Base-by-base conservation (phyloP, 2,888 invertebrate genomes). In the Cephalotes varians region DNA sequence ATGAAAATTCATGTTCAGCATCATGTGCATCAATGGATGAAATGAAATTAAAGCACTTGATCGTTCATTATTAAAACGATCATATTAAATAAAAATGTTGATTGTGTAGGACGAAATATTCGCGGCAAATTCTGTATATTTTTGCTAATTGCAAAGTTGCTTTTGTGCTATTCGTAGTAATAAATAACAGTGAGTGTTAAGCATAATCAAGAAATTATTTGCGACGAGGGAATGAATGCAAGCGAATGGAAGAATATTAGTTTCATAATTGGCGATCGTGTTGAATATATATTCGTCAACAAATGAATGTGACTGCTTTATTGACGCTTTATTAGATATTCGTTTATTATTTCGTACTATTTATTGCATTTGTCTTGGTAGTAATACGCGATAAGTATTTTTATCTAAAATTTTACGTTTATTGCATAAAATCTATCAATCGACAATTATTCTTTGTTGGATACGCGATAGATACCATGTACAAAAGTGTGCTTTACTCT, bases 401-500 rank as follows among this genome's bases (percentile, higher is more conserved):
- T 56, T 79, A 58, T 7, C 31, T 34, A 12, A 34, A 54, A 21
- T 15, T 28, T 69, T 34, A 67, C 4, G 25, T 76, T 12, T 0
- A 47, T 58, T 58, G 54, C 34, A 15, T 21, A 44, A 40, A 40
- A 15, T n/a, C 25, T 18, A 18, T 40, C 10, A 31, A 58, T 60
- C 25, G 9, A 25, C 51, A 51, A 62, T 79, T 47, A 34, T 65
- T 72, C 40, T 65, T 58, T 64, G 64, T 56, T 51, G 37, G 31
- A 69, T 51, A 67, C 21, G 51, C 81, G 80, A 83, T 85, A 85
- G 87, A 85, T 31, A 90, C 88, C 91, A 92, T 92, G 92, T 92
- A 92, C 91, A 92, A 92, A 92, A 85, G 87, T 88, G 91, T 91
- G 92, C 92, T 92, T 92, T 92, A 92, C 81, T 91, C 92, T 92